phyloP scores from a whole-genome alignment of 2,113 vertebrate genomes.

The Chlamydotis undulata region DNA sequence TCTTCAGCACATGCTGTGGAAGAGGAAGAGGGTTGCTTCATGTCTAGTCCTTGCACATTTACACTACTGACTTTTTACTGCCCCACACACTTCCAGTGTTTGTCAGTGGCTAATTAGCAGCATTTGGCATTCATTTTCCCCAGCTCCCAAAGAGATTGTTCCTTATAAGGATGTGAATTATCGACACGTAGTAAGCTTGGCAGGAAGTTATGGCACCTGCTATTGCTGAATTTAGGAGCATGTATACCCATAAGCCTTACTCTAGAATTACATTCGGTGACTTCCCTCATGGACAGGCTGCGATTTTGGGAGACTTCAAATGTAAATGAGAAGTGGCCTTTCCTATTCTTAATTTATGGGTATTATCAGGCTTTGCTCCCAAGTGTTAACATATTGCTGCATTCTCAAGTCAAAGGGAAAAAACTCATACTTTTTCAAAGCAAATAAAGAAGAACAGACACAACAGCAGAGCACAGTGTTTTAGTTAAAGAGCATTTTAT shows the following conservation, averaged over 20 bases:
- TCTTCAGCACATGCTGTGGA: background rate
- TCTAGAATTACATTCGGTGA: background rate
- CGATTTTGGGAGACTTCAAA: background rate
- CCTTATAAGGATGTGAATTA: conserved; percentile 39
- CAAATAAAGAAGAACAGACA: background rate
- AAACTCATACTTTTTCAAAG: background rate
- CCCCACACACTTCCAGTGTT: background rate
- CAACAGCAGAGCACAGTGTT: background rate
- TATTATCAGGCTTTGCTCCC: background rate
- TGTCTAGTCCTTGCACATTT: background rate
- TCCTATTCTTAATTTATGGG: background rate
- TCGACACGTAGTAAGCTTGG: background rate
- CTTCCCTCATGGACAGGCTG: background rate
- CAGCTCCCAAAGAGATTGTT: conserved; percentile 36
- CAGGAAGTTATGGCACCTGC: background rate
- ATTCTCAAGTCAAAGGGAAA: background rate
- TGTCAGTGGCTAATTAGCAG: conserved; percentile 24
- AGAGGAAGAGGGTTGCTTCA: background rate
- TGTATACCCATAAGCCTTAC: background rate
- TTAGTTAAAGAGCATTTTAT: background rate
- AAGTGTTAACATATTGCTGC: background rate
- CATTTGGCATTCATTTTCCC: conserved; percentile 12
- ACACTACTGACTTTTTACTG: background rate
- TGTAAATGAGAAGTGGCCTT: background rate
- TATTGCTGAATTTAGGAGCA: background rate